Percentiles rank a stretch among this genome's conserved stretches.
Evolutionary conservation across 2,888 invertebrate genomes (phyloP).

Genomic region (Caprella mutica): DNA sequence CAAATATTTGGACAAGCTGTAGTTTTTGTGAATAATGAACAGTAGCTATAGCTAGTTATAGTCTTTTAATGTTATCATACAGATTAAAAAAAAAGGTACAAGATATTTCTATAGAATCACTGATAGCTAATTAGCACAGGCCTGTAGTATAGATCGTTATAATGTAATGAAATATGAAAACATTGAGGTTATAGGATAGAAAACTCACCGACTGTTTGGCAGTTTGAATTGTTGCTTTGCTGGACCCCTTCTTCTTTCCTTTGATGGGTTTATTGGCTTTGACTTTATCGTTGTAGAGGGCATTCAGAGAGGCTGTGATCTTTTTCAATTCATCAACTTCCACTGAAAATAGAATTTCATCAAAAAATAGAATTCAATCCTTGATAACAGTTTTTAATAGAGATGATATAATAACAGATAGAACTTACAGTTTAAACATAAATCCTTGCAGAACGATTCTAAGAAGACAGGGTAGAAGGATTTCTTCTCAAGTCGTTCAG

Average conservation of each 20-base stretch:
- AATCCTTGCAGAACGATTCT: constrained; percentile 28
- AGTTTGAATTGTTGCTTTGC: constrained; percentile 27
- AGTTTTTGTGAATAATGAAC: too few species aligned
- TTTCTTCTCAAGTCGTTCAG: constrained; percentile 29
- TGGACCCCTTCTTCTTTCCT: constrained; percentile 29
- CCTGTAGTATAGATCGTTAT: too few species aligned
- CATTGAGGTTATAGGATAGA: too few species aligned
- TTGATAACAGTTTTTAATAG: neutral
- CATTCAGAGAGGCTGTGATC: constrained; percentile 26
- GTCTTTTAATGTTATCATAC: too few species aligned
- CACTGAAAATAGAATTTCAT: constrained; percentile 14
- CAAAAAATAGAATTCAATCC: neutral
- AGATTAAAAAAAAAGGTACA: too few species aligned
- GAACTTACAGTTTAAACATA: constrained; percentile 32
- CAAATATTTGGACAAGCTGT: too few species aligned
- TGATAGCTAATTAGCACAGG: too few species aligned
- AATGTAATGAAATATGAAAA: too few species aligned
- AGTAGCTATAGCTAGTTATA: too few species aligned
- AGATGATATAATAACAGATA: neutral
- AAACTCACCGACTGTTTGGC: constrained; percentile 8
- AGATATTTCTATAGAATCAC: too few species aligned
- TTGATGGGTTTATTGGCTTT: constrained; percentile 28
- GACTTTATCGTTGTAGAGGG: constrained; percentile 34
- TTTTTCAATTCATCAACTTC: constrained; percentile 32
- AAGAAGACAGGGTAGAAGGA: constrained; percentile 23